A percentile compares a stretch with the other conserved stretches of the same genome.
These are phyloP conservation scores for Hemibagrus wyckioides DNA, from an alignment of 2,113 vertebrate genomes.

Conservation along the genomic window DNA sequence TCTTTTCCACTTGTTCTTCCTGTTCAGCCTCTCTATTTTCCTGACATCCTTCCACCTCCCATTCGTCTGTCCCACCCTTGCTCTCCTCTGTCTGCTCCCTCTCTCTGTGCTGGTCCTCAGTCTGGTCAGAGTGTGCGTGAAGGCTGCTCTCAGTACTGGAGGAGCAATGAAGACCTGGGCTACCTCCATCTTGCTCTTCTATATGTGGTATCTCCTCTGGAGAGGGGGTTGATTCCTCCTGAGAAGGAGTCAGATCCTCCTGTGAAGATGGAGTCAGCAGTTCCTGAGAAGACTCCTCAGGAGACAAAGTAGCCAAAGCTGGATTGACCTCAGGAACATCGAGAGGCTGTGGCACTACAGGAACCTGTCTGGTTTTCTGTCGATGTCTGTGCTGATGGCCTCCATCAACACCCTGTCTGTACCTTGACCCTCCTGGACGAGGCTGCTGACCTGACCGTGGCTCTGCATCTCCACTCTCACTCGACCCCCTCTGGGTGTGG, in stretches of 20 bases:
- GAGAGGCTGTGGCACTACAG: background rate
- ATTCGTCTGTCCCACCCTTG: slow-evolving; percentile 12
- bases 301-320: slow-evolving; percentile 48
- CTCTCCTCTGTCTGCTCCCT: slow-evolving; percentile 19
- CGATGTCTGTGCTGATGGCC: slow-evolving; percentile 61
- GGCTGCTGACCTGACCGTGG: slow-evolving; percentile 55
- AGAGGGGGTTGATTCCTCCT: slow-evolving; percentile 42
- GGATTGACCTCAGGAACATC: slow-evolving; percentile 43
- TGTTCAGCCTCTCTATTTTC: slow-evolving; percentile 41
- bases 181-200: slow-evolving; percentile 15
- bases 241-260: slow-evolving; percentile 29
- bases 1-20: slow-evolving; percentile 42
- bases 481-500: slow-evolving; percentile 36
- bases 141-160: slow-evolving; percentile 33
- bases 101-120: slow-evolving; percentile 41
- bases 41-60: slow-evolving; percentile 23
- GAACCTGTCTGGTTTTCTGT: slow-evolving; percentile 52
- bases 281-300: slow-evolving; percentile 54
- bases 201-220: slow-evolving; percentile 21
- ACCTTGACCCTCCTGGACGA: slow-evolving; percentile 63
- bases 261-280: slow-evolving; percentile 50
- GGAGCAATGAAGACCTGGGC: slow-evolving; percentile 38
- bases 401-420: slow-evolving; percentile 64
- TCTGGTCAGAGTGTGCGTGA: slow-evolving; percentile 24
- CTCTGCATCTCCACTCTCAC: slow-evolving; percentile 50